These are phyloP conservation scores for Troglohyphantes excavatus DNA, from an alignment of 2,888 invertebrate genomes.

Conservation along the genomic window DNA sequence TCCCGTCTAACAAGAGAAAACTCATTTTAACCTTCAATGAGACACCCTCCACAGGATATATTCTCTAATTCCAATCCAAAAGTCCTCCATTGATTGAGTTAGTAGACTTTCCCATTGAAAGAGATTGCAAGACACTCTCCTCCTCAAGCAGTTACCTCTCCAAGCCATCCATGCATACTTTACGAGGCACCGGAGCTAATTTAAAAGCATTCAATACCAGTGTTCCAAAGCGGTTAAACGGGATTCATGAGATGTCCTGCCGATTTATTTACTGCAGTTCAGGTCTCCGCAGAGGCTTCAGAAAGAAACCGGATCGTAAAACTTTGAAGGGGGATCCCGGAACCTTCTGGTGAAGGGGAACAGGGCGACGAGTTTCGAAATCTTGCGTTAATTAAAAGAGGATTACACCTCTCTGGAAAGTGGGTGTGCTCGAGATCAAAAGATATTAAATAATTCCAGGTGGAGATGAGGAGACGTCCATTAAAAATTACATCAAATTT, in stretches of 20 bases:
- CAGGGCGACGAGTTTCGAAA: not conserved
- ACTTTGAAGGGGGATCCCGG: not conserved
- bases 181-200: not conserved
- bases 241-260: not conserved
- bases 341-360: not conserved
- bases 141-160: not conserved
- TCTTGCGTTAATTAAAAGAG: not conserved
- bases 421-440: not conserved
- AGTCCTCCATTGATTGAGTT: too few relatives aligned
- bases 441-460: not conserved
- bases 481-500: not conserved
- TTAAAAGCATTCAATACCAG: slow-evolving; percentile 5
- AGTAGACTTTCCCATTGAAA: too few relatives aligned
- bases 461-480: not conserved
- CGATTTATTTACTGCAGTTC: not conserved
- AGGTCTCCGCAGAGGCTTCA: not conserved
- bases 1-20: too few relatives aligned
- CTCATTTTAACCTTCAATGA: too few relatives aligned
- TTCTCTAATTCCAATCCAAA: too few relatives aligned
- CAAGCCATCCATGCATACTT: not conserved
- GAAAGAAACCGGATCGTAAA: not conserved
- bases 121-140: not conserved
- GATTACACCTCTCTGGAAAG: not conserved
- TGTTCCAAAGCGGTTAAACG: not conserved
- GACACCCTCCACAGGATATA: too few relatives aligned